Evolutionary conservation across 2,113 vertebrate species (phyloP), one percentile per base, ranked within the genome.

Genomic region (Australoheros scitulus): DNA sequence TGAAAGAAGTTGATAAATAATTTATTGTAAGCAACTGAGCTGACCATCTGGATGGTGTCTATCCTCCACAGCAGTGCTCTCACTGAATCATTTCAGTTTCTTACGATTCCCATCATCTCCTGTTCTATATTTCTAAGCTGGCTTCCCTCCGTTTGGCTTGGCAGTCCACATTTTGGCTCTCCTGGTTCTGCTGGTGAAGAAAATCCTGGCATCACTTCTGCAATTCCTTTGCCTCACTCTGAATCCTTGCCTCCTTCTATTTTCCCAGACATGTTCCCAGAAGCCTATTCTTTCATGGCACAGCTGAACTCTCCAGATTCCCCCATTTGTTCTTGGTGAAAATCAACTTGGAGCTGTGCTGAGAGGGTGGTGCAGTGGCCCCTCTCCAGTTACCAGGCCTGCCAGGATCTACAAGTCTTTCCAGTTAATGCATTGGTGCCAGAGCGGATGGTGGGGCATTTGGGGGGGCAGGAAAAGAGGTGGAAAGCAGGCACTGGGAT

Each of bases 331-430:
- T 92, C 81, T 93, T 90, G 91, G 89, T 92, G 82, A 92, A 89
- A 86, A 77, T 81, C 82, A 78, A 89, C 81, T 89, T 85, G 87
- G 88, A 92, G 81, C 77, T 8, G 38, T 2, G 87, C 81, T 76
- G 87, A 89, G 88, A 91, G 92, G 93, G 90, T 79, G 90, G 89
- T 63, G 76, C 86, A 24, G 85, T 92, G 92, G 94, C 91, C 78
- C 36, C 74, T 80, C 79, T 94, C 92, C 94, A 91, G 89, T 81
- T 50, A 72, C 64, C 74, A 47, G 91, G 83, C 85, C 61, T 90
- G 90, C 94, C 93, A 94, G 94, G 72, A 91, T 93, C 90, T 86
- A 84, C 91, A 92, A 93, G 85, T 91, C 93, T 91, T 93, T 93
- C 92, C 90, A 94, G 91, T 89, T 78, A 76, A 85, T 9, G 79